Evolutionary conservation across 2,113 vertebrate species (phyloP).

Genomic region (Eurystomus gularis): DNA sequence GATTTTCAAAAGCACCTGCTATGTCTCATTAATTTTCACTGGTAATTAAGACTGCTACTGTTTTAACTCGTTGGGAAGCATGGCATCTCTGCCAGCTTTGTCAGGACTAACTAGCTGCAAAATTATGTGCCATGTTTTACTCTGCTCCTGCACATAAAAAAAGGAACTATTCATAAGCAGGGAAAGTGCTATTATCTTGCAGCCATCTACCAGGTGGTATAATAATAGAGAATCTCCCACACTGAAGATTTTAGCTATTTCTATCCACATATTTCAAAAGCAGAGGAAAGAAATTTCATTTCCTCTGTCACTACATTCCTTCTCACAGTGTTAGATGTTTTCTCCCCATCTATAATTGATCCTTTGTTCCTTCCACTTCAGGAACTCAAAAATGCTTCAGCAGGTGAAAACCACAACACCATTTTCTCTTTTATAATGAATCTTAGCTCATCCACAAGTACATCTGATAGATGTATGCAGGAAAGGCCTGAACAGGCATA

Average conservation of each 20-base stretch:
- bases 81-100: not conserved
- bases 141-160: not conserved
- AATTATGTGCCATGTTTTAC: not conserved
- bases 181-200: not conserved
- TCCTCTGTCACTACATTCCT: constrained; percentile 18
- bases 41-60: not conserved
- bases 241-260: not conserved
- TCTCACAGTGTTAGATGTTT: not conserved
- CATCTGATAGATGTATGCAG: not conserved
- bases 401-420: not conserved
- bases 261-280: not conserved
- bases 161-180: not conserved
- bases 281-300: not conserved
- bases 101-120: not conserved
- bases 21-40: not conserved
- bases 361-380: constrained; percentile 28
- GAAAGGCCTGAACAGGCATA: constrained; percentile 19
- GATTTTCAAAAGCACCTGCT: not conserved
- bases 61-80: not conserved
- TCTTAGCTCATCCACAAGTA: not conserved
- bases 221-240: not conserved
- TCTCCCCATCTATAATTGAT: not conserved
- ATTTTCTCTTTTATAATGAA: not conserved
- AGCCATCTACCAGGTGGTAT: not conserved
- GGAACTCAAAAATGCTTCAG: not conserved